Percentiles rank a stretch among this genome's conserved stretches.
Conservation (phyloP, 2,888 invertebrate genomes). For the Piscicola geometra region DNA sequence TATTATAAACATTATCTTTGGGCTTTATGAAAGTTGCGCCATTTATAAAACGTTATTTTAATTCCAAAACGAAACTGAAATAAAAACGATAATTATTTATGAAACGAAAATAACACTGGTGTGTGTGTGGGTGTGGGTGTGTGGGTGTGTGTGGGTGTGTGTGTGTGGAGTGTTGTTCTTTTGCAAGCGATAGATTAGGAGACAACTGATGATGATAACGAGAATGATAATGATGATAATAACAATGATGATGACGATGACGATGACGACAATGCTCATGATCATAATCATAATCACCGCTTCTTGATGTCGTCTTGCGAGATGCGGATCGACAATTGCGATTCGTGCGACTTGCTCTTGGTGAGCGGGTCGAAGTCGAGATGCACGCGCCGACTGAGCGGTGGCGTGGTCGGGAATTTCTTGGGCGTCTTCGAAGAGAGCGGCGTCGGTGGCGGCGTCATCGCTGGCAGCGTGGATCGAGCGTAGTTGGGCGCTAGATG, state of each 20-base stretch:
- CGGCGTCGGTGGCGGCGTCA: constrained; percentile 61
- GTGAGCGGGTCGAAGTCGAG: constrained; percentile 62
- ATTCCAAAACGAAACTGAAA: too few relatives aligned
- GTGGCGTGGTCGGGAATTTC: constrained; percentile 76
- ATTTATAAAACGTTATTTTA: too few relatives aligned
- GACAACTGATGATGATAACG: neutral
- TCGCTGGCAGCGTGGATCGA: constrained; percentile 35
- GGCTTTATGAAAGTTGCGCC: too few relatives aligned
- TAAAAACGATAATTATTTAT: too few relatives aligned
- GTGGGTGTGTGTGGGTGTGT: too few relatives aligned
- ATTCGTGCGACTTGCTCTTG: constrained; percentile 87
- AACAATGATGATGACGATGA: neutral
- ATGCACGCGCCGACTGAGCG: constrained; percentile 71
- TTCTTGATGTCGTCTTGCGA: constrained; percentile 51
- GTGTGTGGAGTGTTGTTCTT: too few relatives aligned
- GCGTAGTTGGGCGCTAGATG: neutral
- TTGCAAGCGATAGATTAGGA: too few relatives aligned
- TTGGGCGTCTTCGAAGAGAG: constrained; percentile 49
- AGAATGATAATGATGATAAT: neutral
- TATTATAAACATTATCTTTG: too few relatives aligned
- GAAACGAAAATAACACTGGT: too few relatives aligned
- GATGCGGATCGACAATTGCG: constrained; percentile 69
- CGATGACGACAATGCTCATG: neutral
- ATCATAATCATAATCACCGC: too few relatives aligned
- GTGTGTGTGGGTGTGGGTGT: too few relatives aligned